These are phyloP conservation scores for Ophion obscuratus DNA, from an alignment of 2,888 invertebrate genomes.

Conservation along the genomic window DNA sequence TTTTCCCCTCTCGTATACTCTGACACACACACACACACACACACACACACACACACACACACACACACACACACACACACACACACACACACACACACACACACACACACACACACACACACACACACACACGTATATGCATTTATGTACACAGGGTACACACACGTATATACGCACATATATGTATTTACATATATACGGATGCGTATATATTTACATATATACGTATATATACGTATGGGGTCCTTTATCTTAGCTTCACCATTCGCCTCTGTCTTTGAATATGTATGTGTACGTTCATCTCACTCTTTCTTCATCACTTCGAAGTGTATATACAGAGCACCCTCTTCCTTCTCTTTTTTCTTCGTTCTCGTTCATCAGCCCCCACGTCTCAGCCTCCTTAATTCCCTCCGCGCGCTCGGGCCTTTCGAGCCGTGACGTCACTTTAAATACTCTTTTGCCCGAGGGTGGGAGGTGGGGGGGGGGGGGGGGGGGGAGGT, in stretches of 20 bases:
- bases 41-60: too few species aligned
- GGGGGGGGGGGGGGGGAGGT: constrained; percentile 19
- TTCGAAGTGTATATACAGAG: constrained; percentile 48
- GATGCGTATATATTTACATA: neutral
- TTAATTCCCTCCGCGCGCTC: constrained; percentile 57
- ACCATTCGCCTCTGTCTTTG: constrained; percentile 64
- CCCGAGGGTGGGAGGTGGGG: neutral
- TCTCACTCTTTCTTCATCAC: constrained; percentile 54
- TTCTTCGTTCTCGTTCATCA: constrained; percentile 65
- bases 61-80: too few species aligned
- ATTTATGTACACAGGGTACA: neutral
- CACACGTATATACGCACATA: neutral
- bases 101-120: too few species aligned
- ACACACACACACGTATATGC: neutral
- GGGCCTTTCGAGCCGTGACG: constrained; percentile 74
- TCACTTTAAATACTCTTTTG: constrained; percentile 83
- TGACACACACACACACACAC: constrained; percentile 25
- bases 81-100: too few species aligned
- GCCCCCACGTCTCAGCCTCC: constrained; percentile 44
- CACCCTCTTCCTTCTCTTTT: constrained; percentile 24
- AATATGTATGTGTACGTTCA: constrained; percentile 51
- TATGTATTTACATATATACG: neutral
- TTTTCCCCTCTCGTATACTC: constrained; percentile 75
- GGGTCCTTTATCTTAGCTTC: constrained; percentile 62
- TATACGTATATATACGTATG: constrained; percentile 36